These are phyloP conservation scores for Psittacula echo DNA, from an alignment of 2,797 vertebrate species.

Conservation along the genomic window DNA sequence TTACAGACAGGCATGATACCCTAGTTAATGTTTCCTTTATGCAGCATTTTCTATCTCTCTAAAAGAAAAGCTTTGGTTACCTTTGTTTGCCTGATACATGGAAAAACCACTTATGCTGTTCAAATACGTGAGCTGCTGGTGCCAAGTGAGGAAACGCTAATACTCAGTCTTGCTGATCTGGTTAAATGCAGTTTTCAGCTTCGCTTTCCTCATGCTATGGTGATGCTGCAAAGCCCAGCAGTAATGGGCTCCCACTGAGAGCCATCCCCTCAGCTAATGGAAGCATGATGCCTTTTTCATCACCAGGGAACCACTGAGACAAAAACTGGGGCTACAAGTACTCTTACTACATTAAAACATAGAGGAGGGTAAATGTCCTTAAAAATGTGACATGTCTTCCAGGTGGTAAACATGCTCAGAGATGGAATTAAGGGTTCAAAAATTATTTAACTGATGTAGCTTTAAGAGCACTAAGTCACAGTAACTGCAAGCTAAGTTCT, in stretches of 20 bases:
- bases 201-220: background rate
- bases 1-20: background rate
- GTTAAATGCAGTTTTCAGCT: background rate
- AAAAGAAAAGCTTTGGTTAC: background rate
- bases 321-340: background rate
- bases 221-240: background rate
- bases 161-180: background rate
- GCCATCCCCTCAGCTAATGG: background rate
- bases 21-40: background rate
- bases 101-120: background rate
- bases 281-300: fast-evolving
- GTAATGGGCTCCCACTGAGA: background rate
- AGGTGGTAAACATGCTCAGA: background rate
- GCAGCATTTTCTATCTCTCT: background rate
- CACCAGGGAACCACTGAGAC: background rate
- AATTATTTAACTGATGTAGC: background rate
- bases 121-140: background rate
- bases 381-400: background rate
- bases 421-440: background rate
- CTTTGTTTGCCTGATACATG: background rate
- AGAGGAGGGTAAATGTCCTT: background rate
- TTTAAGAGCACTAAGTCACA: background rate
- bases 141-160: background rate
- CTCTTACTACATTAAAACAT: background rate
- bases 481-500: background rate